Percentiles rank a stretch among this genome's conserved stretches.
Conservation (phyloP, 2,113 vertebrate genomes). For the Corythaeola cristata region DNA sequence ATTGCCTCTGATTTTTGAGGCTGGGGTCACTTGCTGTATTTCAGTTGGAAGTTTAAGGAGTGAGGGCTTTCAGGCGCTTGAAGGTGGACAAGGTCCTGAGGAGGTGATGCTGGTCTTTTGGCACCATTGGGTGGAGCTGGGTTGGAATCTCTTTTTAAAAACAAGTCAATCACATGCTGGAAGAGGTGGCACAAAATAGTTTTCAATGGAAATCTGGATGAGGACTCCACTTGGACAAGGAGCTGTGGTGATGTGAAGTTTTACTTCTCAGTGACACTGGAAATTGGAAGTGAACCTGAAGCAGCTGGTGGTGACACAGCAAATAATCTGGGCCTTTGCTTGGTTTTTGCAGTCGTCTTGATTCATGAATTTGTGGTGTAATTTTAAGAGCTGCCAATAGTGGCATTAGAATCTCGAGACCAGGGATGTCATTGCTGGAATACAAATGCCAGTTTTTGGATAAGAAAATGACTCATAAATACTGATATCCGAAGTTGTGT, state of each 20-base stretch:
- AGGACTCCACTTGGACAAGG: not conserved
- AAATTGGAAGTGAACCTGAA: not conserved
- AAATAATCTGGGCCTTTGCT: not conserved
- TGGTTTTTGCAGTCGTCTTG: not conserved
- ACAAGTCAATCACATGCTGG: not conserved
- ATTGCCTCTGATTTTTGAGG: not conserved
- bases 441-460: not conserved
- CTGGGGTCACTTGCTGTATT: accelerated
- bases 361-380: not conserved
- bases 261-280: not conserved
- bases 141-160: not conserved
- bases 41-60: not conserved
- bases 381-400: not conserved
- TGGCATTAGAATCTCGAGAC: not conserved
- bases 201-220: not conserved
- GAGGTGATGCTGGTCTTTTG: not conserved
- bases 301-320: not conserved
- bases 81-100: not conserved
- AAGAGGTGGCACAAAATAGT: not conserved
- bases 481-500: not conserved
- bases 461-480: not conserved
- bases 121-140: not conserved
- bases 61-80: not conserved
- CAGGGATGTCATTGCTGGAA: not conserved
- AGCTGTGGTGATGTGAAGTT: not conserved